Percentiles rank a stretch among this genome's conserved stretches.
phyloP scores from a whole-genome alignment of 2,888 invertebrate genomes.

The Limnephilus marmoratus region DNA sequence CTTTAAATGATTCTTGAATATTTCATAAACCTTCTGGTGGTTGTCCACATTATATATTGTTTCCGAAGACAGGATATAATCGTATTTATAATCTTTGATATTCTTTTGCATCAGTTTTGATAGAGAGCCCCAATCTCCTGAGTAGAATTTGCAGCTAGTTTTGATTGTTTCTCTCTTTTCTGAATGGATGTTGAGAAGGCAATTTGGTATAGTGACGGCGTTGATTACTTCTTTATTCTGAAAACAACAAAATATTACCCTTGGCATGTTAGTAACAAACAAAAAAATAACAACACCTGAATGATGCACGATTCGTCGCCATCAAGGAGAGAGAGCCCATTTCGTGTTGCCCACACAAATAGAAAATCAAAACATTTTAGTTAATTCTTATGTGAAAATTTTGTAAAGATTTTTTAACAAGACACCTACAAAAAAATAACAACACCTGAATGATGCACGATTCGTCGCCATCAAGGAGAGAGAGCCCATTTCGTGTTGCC shows the following conservation, averaged over 20 bases:
- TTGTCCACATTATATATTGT: conserved; percentile 93
- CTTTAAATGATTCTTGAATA: conserved; percentile 82
- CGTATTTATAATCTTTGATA: conserved; percentile 79
- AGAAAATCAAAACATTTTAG: too few relatives aligned
- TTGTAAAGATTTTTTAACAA: too few relatives aligned
- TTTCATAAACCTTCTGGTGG: conserved; percentile 84
- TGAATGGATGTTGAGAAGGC: conserved; percentile 80
- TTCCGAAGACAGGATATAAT: conserved; percentile 93
- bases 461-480: too few relatives aligned
- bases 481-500: too few relatives aligned
- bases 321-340: too few relatives aligned
- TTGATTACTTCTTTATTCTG: conserved; percentile 92
- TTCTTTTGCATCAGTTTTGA: conserved; percentile 70
- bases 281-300: not conserved
- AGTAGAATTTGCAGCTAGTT: conserved; percentile 78
- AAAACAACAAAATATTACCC: conserved; percentile 68
- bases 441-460: not conserved
- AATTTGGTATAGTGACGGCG: conserved; percentile 89
- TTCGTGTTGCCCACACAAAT: too few relatives aligned
- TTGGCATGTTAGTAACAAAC: not conserved
- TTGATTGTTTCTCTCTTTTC: conserved; percentile 70
- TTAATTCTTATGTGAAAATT: too few relatives aligned
- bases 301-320: too few relatives aligned
- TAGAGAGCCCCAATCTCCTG: conserved; percentile 88
- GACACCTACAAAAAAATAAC: not conserved